Conservation (phyloP, 2,888 invertebrate genomes). For the Onthophagus sagittarius region DNA sequence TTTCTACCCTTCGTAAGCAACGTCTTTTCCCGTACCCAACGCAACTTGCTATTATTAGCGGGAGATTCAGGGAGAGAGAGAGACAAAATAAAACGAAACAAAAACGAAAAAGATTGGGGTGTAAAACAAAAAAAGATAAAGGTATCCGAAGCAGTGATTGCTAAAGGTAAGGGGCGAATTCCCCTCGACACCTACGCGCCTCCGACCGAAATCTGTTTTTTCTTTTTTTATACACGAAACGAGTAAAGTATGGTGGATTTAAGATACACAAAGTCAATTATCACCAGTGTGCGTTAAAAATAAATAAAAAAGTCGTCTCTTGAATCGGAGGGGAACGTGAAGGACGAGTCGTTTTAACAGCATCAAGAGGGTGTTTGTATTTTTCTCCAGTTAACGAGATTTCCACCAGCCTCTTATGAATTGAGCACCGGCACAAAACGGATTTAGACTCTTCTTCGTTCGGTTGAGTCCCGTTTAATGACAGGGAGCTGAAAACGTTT, state of each 20-base stretch:
- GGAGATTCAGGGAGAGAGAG: neutral
- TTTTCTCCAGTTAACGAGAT: conserved; percentile 43
- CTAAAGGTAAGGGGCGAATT: conserved; percentile 23
- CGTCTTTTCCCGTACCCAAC: neutral
- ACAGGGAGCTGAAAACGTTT: conserved; percentile 19
- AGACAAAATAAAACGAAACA: neutral
- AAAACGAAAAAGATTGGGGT: conserved; percentile 17
- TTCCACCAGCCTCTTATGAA: conserved; percentile 28
- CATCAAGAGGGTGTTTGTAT: conserved; percentile 47
- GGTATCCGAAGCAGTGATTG: conserved; percentile 43
- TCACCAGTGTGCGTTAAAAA: conserved; percentile 2
- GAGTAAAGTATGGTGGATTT: neutral
- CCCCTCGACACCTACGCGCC: conserved; percentile 14
- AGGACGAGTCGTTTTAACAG: conserved; percentile 1
- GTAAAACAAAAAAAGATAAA: conserved; percentile 43
- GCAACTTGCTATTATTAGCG: conserved; percentile 4
- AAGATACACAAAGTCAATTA: neutral
- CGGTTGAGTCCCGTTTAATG: conserved; percentile 30
- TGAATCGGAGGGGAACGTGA: conserved; percentile 8
- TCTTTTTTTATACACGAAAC: neutral
- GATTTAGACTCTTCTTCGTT: conserved; percentile 33
- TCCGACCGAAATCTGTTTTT: neutral
- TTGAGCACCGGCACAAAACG: conserved; percentile 32
- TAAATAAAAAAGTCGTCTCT: neutral
- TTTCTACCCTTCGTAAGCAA: neutral